phyloP scores from a whole-genome alignment of 2,113 vertebrate genomes.

The Seriola dumerili region DNA sequence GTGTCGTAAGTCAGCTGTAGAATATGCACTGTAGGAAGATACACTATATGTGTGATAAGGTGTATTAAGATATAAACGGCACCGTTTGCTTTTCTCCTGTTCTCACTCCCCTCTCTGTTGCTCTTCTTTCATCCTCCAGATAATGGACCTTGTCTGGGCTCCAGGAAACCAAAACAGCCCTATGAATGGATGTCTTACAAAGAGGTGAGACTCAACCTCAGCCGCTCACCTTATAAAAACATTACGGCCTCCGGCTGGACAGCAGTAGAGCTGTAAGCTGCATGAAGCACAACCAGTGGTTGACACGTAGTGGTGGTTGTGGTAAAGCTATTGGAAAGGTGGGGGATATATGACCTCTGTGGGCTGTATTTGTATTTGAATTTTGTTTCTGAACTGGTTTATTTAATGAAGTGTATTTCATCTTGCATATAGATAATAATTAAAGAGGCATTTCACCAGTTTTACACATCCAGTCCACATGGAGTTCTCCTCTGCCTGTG shows the following conservation, averaged over 20 bases:
- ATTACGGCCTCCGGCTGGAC: not conserved
- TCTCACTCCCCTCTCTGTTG: not conserved
- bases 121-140: slow-evolving; percentile 75
- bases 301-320: not conserved
- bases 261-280: not conserved
- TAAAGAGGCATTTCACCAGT: not conserved
- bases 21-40: not conserved
- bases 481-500: too few relatives aligned
- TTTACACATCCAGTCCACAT: not conserved
- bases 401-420: not conserved
- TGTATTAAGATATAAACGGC: not conserved
- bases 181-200: slow-evolving; percentile 95
- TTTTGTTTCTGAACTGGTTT: not conserved
- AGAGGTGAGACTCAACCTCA: slow-evolving; percentile 83
- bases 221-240: not conserved
- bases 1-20: not conserved
- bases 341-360: not conserved
- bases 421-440: not conserved
- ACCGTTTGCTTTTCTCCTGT: not conserved
- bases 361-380: not conserved
- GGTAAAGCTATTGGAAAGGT: not conserved
- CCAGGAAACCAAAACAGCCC: slow-evolving; percentile 91
- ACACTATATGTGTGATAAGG: not conserved
- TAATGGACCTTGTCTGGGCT: slow-evolving; percentile 92
- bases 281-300: not conserved